Percentiles rank a stretch among this genome's conserved stretches.
Evolutionary conservation across 2,113 vertebrate genomes (phyloP).

Genomic region (Poicephalus meyeri): DNA sequence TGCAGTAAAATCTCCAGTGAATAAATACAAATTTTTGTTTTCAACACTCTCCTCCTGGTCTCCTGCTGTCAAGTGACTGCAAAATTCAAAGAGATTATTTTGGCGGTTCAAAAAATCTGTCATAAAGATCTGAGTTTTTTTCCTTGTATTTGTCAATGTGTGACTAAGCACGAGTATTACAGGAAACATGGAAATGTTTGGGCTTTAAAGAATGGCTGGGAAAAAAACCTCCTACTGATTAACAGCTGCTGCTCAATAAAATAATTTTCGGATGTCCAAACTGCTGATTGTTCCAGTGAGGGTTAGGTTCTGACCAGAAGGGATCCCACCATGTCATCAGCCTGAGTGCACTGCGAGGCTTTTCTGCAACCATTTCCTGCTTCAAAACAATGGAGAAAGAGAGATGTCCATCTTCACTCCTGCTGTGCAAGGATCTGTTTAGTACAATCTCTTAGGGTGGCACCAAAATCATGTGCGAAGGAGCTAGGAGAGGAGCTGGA

Average conservation of each 20-base stretch:
- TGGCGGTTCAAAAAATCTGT: constrained; percentile 8
- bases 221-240: constrained; percentile 60
- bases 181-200: constrained; percentile 64
- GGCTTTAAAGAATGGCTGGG: constrained; percentile 46
- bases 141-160: constrained; percentile 54
- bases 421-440: not conserved
- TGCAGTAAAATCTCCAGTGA: not conserved
- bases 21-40: constrained; percentile 41
- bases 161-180: constrained; percentile 62
- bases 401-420: not conserved
- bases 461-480: not conserved
- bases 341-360: not conserved
- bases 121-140: constrained; percentile 17
- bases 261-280: constrained; percentile 53
- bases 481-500: not conserved
- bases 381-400: constrained; percentile 26
- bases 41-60: constrained; percentile 26
- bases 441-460: not conserved
- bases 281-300: constrained; percentile 54
- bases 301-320: constrained; percentile 45
- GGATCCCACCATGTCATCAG: constrained; percentile 37
- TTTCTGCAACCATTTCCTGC: constrained; percentile 20
- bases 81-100: constrained; percentile 44
- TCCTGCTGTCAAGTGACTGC: constrained; percentile 17
- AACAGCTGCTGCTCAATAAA: constrained; percentile 55